A percentile compares a stretch with the other conserved stretches of the same genome.
Evolutionary conservation across 2,797 vertebrate genomes (phyloP).

Genomic region (Pitangus sulphuratus): DNA sequence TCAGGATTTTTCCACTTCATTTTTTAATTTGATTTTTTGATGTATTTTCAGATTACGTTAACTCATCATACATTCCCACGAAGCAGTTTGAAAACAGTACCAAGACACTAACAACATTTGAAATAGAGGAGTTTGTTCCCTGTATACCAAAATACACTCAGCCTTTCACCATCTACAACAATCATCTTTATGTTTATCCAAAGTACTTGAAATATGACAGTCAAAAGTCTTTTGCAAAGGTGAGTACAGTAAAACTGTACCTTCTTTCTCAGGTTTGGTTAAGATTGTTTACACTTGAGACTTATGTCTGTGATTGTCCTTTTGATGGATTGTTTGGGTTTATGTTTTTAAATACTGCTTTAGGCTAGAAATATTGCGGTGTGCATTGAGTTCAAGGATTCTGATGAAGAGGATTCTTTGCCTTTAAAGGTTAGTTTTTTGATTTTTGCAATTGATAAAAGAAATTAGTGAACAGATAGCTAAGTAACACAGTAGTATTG

Average conservation of each 20-base stretch:
- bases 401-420: conserved; percentile 89
- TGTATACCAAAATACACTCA: conserved; percentile 93
- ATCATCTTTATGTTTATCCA: conserved; percentile 96
- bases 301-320: neutral
- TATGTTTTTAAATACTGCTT: conserved; percentile 22
- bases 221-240: conserved; percentile 95
- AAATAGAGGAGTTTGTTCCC: conserved; percentile 96
- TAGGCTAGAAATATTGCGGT: conserved; percentile 97
- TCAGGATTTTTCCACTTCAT: conserved; percentile 31
- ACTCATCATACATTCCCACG: conserved; percentile 94
- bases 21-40: conserved; percentile 16
- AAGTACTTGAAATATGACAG: conserved; percentile 94
- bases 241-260: conserved; percentile 44
- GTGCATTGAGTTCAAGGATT: conserved; percentile 94
- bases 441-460: neutral
- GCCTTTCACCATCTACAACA: conserved; percentile 94
- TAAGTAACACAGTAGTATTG: neutral
- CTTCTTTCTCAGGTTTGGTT: neutral
- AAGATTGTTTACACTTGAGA: neutral
- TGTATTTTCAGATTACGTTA: conserved; percentile 90
- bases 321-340: neutral
- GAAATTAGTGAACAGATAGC: neutral
- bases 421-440: conserved; percentile 85
- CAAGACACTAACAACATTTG: conserved; percentile 81
- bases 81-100: conserved; percentile 86